Conservation (phyloP, 1,140 invertebrate species). For the Listronotus oregonensis region DNA sequence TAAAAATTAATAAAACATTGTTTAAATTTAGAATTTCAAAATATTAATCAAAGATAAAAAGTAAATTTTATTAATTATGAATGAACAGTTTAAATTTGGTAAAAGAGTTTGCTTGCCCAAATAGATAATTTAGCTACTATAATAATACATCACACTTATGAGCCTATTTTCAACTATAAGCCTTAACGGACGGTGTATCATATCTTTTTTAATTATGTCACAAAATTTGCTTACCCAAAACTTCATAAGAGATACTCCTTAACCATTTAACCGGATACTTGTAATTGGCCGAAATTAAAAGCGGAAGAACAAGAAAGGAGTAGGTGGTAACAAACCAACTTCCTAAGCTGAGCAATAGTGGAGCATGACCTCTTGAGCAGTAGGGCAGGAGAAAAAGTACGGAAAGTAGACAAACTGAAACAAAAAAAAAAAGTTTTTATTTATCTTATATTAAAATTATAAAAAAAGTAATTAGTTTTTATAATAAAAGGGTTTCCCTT, state of each 20-base stretch:
- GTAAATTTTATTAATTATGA: no score
- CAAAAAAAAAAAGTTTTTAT: conserved; percentile 29
- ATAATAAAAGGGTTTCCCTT: no score
- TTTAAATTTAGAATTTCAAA: no score
- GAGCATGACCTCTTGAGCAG: conserved; percentile 62
- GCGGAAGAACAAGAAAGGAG: conserved; percentile 65
- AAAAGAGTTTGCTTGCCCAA: no score
- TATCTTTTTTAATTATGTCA: not conserved
- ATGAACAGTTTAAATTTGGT: no score
- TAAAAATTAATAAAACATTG: no score
- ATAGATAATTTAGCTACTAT: no score
- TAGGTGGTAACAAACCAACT: conserved; percentile 65
- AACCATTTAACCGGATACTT: conserved; percentile 64
- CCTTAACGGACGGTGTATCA: not conserved
- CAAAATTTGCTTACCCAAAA: conserved; percentile 44
- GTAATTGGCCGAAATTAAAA: conserved; percentile 69
- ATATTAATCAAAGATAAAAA: no score
- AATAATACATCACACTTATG: no score
- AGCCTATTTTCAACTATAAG: no score
- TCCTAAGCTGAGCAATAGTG: conserved; percentile 63
- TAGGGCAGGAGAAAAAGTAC: conserved; percentile 67
- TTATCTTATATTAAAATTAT: no score
- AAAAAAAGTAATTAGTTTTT: no score
- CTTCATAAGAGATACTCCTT: conserved; percentile 41
- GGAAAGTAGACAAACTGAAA: conserved; percentile 68